phyloP scores from a whole-genome alignment of 1,140 invertebrate genomes.

The Pogonus chalceus region DNA sequence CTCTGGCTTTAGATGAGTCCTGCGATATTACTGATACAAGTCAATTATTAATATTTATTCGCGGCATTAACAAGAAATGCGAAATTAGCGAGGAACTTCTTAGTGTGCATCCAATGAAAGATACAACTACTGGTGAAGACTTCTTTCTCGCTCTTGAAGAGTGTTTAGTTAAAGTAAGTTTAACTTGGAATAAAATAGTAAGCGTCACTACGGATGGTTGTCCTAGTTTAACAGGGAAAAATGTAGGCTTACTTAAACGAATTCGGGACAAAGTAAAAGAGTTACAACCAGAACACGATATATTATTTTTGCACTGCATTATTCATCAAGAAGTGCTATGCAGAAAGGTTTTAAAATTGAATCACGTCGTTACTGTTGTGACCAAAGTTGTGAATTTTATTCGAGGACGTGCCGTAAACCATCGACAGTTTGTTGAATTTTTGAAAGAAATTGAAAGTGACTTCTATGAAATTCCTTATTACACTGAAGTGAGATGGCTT shows the following conservation, averaged over 20 bases:
- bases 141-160: conserved; percentile 22
- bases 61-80: conserved; percentile 25
- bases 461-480: neutral
- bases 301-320: conserved; percentile 27
- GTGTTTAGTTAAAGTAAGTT: conserved; percentile 15
- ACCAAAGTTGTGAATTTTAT: conserved; percentile 22
- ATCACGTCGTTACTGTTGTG: conserved; percentile 14
- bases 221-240: conserved; percentile 26
- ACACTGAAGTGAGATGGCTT: neutral
- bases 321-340: conserved; percentile 28
- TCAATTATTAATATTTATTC: conserved; percentile 26
- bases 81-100: conserved; percentile 28
- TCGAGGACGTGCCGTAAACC: conserved; percentile 20
- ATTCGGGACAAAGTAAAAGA: conserved; percentile 18
- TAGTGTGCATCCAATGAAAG: conserved; percentile 23
- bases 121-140: conserved; percentile 25
- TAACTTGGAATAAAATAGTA: conserved; percentile 17
- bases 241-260: conserved; percentile 22
- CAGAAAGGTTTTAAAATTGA: conserved; percentile 13
- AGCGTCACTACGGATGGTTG: conserved; percentile 29
- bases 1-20: conserved; percentile 29
- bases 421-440: conserved; percentile 18
- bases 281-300: conserved; percentile 11
- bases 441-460: neutral
- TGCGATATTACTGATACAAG: conserved; percentile 27